Base-by-base conservation (phyloP, 2,797 vertebrate genomes). In the Coracias cyanogaster region DNA sequence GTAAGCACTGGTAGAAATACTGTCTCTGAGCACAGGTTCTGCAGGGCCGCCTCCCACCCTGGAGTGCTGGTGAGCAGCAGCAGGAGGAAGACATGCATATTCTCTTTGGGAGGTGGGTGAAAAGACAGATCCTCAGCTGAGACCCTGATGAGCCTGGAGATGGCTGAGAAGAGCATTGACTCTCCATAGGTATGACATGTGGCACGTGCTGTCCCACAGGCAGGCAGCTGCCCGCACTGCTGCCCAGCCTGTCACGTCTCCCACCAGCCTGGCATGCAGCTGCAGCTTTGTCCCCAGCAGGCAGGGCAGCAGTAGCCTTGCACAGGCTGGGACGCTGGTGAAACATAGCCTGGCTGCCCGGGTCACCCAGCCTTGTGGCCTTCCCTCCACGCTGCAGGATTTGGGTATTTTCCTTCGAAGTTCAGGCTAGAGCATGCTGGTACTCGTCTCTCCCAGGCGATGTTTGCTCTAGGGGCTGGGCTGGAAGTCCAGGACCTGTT, bases 351-450 rank as follows among this genome's bases (percentile, higher is more conserved):
- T 0, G 1, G 11, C 35, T 29, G 55, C 55, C 71, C 1, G 0
- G 12, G 25, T 67, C 84, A 82, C 5, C 1, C 94, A 93, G 82
- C 61, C 66, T 19, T n/a, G 18, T 3, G 21, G 48, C 65, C 46
- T 41, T 57, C 21, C 18, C 18, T 33, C 64, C 0, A 0, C 0
- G 0, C 7, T 10, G 57, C 3, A 11, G 41, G 7, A 28, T 25
- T 9, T 4, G 4, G 6, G 52, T 19, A 33, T 17, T 89, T 74
- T 65, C 54, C 46, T 72, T 51, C 41, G 5, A n/a, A 66, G 15
- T 9, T 55, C 61, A 33, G 57, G 22, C 37, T 58, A 29, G 20
- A 54, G 24, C 16, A 17, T 0, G 2, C 2, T 14, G 7, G 48
- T 33, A n/a, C 33, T 0, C 8, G 2, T 12, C 35, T 62, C 26